A percentile compares a stretch with the other conserved stretches of the same genome.
phyloP scores from a whole-genome alignment of 2,888 invertebrate species.

The Tipula lateralis region DNA sequence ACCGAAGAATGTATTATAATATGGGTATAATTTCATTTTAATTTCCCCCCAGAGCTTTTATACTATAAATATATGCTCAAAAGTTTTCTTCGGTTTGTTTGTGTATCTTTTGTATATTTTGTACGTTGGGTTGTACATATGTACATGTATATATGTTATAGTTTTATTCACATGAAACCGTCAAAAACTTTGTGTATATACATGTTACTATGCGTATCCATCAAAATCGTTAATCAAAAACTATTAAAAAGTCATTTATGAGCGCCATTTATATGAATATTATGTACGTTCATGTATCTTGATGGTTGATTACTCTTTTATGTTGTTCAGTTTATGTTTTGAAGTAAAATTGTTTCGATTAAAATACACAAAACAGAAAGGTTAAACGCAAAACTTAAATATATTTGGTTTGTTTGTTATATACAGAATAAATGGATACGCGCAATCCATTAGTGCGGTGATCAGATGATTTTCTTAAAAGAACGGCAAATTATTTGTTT shows the following conservation, averaged over 20 bases:
- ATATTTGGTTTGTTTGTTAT: not conserved
- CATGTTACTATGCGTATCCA: constrained; percentile 9
- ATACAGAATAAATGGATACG: not conserved
- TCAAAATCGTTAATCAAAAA: constrained; percentile 28
- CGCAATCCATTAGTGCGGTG: constrained; percentile 19
- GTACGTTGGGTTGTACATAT: too few species aligned
- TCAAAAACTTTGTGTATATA: not conserved
- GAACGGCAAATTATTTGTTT: constrained; percentile 13
- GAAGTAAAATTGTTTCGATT: not conserved
- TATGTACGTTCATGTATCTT: not conserved
- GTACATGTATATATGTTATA: not conserved
- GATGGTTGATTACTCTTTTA: constrained; percentile 24
- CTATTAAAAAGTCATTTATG: constrained; percentile 29
- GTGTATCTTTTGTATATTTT: too few species aligned
- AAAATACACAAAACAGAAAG: not conserved
- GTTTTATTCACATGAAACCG: not conserved
- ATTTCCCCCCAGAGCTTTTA: constrained; percentile 26
- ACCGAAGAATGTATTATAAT: not conserved
- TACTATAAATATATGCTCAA: not conserved
- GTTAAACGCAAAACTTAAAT: not conserved
- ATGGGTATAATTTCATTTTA: constrained; percentile 26
- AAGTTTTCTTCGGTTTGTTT: not conserved
- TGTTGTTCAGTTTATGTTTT: not conserved
- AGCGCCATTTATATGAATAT: constrained; percentile 25
- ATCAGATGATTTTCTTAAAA: constrained; percentile 11